Evolutionary conservation across 2,113 vertebrate species (phyloP), one percentile per base, ranked within the genome.

Genomic region (Hepsetus odoe): DNA sequence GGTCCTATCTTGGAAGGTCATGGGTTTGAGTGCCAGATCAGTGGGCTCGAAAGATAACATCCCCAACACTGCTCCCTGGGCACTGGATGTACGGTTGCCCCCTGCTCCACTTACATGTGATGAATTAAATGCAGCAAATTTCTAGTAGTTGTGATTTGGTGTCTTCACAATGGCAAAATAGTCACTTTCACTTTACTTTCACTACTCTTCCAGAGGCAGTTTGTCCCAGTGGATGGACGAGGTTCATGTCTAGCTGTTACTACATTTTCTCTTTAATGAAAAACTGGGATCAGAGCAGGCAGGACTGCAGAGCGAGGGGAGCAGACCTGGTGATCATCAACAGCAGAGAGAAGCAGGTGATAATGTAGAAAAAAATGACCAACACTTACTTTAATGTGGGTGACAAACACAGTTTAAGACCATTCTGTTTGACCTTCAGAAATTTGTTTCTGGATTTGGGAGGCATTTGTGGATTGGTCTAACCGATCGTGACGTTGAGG

Each of bases 301-400:
- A 24, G 8, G 51, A 55, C 18, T 55, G 51, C 51, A 24, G 0
- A 55, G 6, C 0, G 4, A 22, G 24, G 3, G 51, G 51, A 55
- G 51, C 51, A 22, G 51, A 55, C 4, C n/a, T 55, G n/a, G 51
- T 55, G 51, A 24, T 79, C 44, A 79, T 79, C 59, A 79, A 79
- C 69, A 73, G 77, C 28, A 30, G 2, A 56, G 26, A 79, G 58
- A 61, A 79, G 44, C 77, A 79, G 59, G 77, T 79, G 26, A 59
- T 24, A 7, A 2, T n/a, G 42, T 7, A 44, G 22, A 16, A 13
- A 35, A 22, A 53, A 53, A 22, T 38, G 35, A 5, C 35, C 35
- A 38, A 8, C 35, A 5, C 4, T 38, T 38, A 38, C 35, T 38
- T 3, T 38, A 8, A 38, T 38, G 35, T 49, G 16, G 20, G 16